Base-by-base conservation (phyloP, 2,797 vertebrate species). In the Myripristis murdjan region DNA sequence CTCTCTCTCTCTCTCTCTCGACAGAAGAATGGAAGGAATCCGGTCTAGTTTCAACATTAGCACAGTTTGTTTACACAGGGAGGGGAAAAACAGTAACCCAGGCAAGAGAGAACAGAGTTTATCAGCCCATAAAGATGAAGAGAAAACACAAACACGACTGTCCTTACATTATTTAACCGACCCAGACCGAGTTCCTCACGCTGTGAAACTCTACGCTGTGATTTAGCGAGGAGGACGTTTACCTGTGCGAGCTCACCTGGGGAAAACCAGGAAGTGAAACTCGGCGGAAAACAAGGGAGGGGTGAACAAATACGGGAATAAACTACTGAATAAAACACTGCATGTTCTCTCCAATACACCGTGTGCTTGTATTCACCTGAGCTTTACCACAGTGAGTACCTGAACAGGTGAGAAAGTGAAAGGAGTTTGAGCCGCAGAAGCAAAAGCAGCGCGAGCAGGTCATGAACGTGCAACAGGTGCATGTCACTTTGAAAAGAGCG, bases 261-360 rank as follows among this genome's bases (percentile, higher is more conserved):
- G 39, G n/a, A n/a, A 18, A 79, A 89, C 61, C 91, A 88, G 93
- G 93, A 93, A 94, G 90, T 89, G 76, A 83, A 85, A 84, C 75
- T 85, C 22, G 16, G 43, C 74, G 2, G 16, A 41, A 44, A 23
- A 22, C 14, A 8, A 20, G 18, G 58, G 54, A 9, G 60, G 52
- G 33, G 37, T 12, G 12, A 1, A 46, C 14, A 4, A 3, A 43
- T 43, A 16, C 16, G 39, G 12, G 14, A 5, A 43, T 2, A 39
- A 39, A 8, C 37, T 10, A 11, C 9, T 9, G 2, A 9, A 39
- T 12, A 39, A 39, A 23, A 57, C 31, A 16, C 1, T 20, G 20
- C 28, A 28, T 28, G 28, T 4, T 6, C 28, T 28, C 28, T 28
- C 28, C 28, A 28, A 5, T 4, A 28, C 5, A 28, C 6, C 5